phyloP scores from a whole-genome alignment of 2,797 vertebrate genomes.

The Onychomys leucogaster region DNA sequence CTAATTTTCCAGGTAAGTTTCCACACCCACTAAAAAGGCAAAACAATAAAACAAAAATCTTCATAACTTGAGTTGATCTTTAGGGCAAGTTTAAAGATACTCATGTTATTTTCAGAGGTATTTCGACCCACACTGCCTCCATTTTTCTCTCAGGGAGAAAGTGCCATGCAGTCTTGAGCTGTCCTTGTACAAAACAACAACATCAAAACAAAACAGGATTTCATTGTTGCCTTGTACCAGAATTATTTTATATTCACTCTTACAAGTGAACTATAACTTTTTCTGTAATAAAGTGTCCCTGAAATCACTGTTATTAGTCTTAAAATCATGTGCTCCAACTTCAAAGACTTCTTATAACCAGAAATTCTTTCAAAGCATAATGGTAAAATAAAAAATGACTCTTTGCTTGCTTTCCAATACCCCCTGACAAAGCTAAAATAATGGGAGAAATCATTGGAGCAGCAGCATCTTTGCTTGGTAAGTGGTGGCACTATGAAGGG shows the following conservation, averaged over 20 bases:
- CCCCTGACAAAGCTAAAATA: not conserved
- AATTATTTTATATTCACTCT: conserved; percentile 48
- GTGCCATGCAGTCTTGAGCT: not conserved
- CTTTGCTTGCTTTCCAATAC: not conserved
- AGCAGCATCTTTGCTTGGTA: conserved; percentile 43
- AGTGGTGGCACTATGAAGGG: conserved; percentile 53
- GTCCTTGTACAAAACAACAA: conserved; percentile 56
- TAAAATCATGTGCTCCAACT: conserved; percentile 66
- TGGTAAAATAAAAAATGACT: conserved; percentile 39
- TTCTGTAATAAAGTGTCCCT: conserved; percentile 14
- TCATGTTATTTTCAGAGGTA: conserved; percentile 19
- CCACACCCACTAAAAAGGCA: not conserved
- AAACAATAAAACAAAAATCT: conserved; percentile 56
- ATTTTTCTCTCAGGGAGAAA: not conserved
- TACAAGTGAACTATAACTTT: not conserved
- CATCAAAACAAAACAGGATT: no score
- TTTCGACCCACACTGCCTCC: not conserved
- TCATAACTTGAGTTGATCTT: conserved; percentile 46
- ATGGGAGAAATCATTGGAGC: not conserved
- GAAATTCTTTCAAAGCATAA: conserved; percentile 71
- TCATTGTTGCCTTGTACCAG: conserved; percentile 60
- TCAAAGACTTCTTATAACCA: conserved; percentile 61
- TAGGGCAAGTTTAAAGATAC: not conserved
- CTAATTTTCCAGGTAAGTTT: conserved; percentile 62
- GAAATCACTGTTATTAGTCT: conserved; percentile 78